These are phyloP conservation scores for Pungitius pungitius DNA, from an alignment of 2,113 vertebrate genomes.

Conservation along the genomic window DNA sequence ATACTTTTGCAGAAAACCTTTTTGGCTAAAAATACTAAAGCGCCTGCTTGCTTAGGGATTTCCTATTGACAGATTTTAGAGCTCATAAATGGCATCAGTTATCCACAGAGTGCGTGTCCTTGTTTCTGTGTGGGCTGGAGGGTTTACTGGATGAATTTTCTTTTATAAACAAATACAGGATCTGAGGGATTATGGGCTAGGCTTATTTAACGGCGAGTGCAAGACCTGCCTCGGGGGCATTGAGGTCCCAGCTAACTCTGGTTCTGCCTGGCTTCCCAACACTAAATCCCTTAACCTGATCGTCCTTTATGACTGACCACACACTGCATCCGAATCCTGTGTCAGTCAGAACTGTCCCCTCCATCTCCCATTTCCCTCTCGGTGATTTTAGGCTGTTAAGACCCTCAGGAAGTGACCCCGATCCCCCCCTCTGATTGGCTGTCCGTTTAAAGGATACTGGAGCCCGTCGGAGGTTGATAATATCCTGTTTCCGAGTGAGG, in stretches of 20 bases:
- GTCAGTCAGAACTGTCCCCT: conserved; percentile 25
- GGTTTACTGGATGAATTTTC: conserved; percentile 73
- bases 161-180: conserved; percentile 78
- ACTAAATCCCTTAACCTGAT: conserved; percentile 57
- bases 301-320: conserved; percentile 63
- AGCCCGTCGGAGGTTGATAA: conserved; percentile 52
- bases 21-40: conserved; percentile 31
- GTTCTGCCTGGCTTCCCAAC: conserved; percentile 48
- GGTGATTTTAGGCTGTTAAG: conserved; percentile 40
- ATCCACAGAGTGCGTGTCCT: conserved; percentile 52
- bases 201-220: conserved; percentile 69
- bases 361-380: conserved; percentile 44
- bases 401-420: conserved; percentile 58
- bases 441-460: conserved; percentile 39
- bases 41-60: conserved; percentile 22
- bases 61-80: conserved; percentile 34
- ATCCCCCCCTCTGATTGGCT: conserved; percentile 62
- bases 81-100: conserved; percentile 38
- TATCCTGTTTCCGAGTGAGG: conserved; percentile 71
- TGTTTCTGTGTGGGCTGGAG: conserved; percentile 72
- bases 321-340: conserved; percentile 48
- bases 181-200: conserved; percentile 71
- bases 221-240: conserved; percentile 62
- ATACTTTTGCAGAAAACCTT: conserved; percentile 10
- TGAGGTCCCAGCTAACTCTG: conserved; percentile 59